Evolutionary conservation across 2,888 invertebrate genomes (phyloP), one percentile per base, ranked within the genome.

Genomic region (Trissolcus japonicus): DNA sequence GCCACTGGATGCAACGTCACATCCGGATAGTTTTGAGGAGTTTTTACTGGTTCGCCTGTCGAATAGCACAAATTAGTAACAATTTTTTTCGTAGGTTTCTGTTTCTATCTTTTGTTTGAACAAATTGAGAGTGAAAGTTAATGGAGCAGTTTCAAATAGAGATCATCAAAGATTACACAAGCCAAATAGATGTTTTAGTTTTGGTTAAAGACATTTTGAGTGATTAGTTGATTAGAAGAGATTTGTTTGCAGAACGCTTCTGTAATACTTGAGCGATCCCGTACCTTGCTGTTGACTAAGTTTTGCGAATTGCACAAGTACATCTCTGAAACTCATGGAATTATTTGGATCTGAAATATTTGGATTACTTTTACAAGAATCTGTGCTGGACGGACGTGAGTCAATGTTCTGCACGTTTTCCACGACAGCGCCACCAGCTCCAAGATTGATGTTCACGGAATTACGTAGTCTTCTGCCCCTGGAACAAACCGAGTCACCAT

Each of bases 1-100:
- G 90, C 90, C 65, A 95, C 95, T 0, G 95, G 95, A 84, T 95
- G 93, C 17, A 95, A 90, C 1, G 95, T 95, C 55, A 95, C 95
- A 89, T 95, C 95, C 0, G 95, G 95, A 90, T 94, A 94, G 59
- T 92, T 93, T 56, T 93, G 93, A 4, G 93, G 93, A 6, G 93
- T 85, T 80, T 88, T 86, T 13, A 86, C 83, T 84, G 85, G 90
- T 89, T 84, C 88, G 63, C 84, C 87, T 83, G 78, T 80, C 83
- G 79, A 88, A 86, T 4, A 25, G 6, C 4, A 25, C 25, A 25
- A 25, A 25, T 25, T 25, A 25, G 43, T 11, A 43, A 43, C 14
- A 9, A 6, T 16, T 11, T 51, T 25, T 25, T n/a, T n/a, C n/a
- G n/a, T n/a, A n/a, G n/a, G n/a, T n/a, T n/a, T n/a, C n/a, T 25